Conservation (phyloP, 2,888 invertebrate genomes). For the Drosophila emarginata region DNA sequence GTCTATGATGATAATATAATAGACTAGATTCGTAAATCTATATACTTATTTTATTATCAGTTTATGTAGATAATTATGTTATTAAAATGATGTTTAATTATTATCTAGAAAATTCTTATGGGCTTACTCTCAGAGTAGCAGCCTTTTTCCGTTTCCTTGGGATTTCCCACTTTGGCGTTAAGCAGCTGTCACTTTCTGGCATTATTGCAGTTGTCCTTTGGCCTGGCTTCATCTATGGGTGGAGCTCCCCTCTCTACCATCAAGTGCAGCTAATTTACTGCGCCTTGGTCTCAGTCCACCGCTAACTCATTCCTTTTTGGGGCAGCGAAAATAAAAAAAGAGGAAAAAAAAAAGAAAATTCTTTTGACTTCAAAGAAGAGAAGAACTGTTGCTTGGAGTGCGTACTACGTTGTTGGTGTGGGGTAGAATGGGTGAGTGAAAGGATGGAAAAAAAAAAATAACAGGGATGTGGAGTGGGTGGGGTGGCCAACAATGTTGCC, state of each 20-base stretch:
- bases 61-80: neutral
- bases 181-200: slow-evolving; percentile 16
- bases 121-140: neutral
- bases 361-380: slow-evolving; percentile 75
- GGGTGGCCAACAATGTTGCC: slow-evolving; percentile 56
- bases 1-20: no score
- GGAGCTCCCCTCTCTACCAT: slow-evolving; percentile 11
- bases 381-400: slow-evolving; percentile 74
- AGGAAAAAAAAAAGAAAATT: slow-evolving; percentile 25
- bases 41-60: no score
- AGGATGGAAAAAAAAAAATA: no score
- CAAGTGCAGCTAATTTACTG: slow-evolving; percentile 69
- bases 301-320: slow-evolving; percentile 30
- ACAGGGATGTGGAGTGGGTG: slow-evolving; percentile 4
- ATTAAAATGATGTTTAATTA: neutral
- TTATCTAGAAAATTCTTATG: neutral
- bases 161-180: neutral
- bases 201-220: slow-evolving; percentile 9
- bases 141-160: neutral
- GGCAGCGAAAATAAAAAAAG: slow-evolving; percentile 1
- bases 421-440: neutral
- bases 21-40: no score
- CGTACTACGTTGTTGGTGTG: slow-evolving; percentile 16
- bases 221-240: no score
- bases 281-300: slow-evolving; percentile 30